Conservation (phyloP, 2,888 invertebrate species). For the Cephus nigrinus region DNA sequence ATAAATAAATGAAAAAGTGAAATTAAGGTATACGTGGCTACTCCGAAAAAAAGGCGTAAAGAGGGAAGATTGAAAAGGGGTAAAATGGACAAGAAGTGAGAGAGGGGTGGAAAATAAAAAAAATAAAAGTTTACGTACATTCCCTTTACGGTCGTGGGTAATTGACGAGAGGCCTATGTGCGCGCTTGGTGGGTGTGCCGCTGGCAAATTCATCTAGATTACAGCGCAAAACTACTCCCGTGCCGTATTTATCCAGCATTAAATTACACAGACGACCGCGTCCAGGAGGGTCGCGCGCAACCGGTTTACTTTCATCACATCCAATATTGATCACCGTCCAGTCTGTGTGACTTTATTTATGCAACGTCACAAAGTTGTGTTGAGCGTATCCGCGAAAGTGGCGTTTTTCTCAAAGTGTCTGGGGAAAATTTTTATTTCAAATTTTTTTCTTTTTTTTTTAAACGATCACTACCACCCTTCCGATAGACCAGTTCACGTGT, state of each 20-base stretch:
- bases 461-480: not conserved
- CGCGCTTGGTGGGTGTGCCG: constrained; percentile 38
- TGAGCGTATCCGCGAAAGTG: not conserved
- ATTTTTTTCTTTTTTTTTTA: not conserved
- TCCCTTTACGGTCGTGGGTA: constrained; percentile 29
- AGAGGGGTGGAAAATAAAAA: not conserved
- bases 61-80: not conserved
- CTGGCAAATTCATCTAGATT: constrained; percentile 57
- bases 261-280: constrained; percentile 59
- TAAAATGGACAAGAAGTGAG: not conserved
- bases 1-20: not conserved
- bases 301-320: constrained; percentile 61
- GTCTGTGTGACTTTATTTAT: constrained; percentile 51
- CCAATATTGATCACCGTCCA: constrained; percentile 58
- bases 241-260: constrained; percentile 60
- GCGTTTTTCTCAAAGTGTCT: not conserved
- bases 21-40: not conserved
- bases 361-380: constrained; percentile 30
- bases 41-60: constrained; percentile 1
- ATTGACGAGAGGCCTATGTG: constrained; percentile 32
- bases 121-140: not conserved
- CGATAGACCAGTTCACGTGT: no score
- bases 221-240: constrained; percentile 53
- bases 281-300: constrained; percentile 42
- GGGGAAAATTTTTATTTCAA: not conserved